A percentile compares a stretch with the other conserved stretches of the same genome.
phyloP scores from a whole-genome alignment of 2,113 vertebrate species.

The Sylvia atricapilla region DNA sequence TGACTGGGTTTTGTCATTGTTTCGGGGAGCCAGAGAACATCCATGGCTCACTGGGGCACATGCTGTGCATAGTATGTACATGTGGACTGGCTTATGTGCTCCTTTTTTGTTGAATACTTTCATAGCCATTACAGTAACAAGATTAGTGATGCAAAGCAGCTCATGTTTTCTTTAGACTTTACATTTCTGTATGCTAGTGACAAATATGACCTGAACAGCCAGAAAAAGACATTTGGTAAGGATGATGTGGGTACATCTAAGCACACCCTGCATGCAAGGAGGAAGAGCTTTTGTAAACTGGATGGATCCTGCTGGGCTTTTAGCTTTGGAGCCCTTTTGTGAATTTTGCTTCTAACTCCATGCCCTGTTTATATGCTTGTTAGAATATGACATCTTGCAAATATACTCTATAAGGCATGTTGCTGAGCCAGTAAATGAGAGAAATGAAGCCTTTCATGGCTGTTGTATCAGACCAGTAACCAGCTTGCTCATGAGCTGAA shows the following conservation, averaged over 20 bases:
- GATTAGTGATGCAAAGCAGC: slow-evolving; percentile 74
- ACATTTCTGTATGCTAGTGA: slow-evolving; percentile 56
- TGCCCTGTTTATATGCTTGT: slow-evolving; percentile 59
- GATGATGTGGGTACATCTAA: slow-evolving; percentile 46
- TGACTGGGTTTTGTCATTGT: slow-evolving; percentile 17
- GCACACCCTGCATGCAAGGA: slow-evolving; percentile 41
- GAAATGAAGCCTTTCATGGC: slow-evolving; percentile 63
- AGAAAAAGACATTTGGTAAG: slow-evolving; percentile 72
- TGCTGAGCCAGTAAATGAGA: slow-evolving; percentile 62
- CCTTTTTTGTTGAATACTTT: slow-evolving; percentile 63
- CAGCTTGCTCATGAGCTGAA: slow-evolving; percentile 42
- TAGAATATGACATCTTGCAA: slow-evolving; percentile 68
- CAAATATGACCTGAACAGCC: slow-evolving; percentile 76
- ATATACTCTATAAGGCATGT: slow-evolving; percentile 33
- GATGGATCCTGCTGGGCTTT: slow-evolving; percentile 71
- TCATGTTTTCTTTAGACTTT: slow-evolving; percentile 60
- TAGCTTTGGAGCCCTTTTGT: slow-evolving; percentile 42
- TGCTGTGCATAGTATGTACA: slow-evolving; percentile 59
- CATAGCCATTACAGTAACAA: slow-evolving; percentile 73
- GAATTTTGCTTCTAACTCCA: slow-evolving; percentile 54
- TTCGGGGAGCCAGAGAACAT: slow-evolving; percentile 8
- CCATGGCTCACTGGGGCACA: slow-evolving; percentile 45
- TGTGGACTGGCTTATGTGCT: slow-evolving; percentile 49
- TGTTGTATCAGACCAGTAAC: slow-evolving; percentile 27
- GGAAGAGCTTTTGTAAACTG: slow-evolving; percentile 70